Evolutionary conservation across 2,888 invertebrate genomes (phyloP).

Genomic region (Cotesia congregata): DNA sequence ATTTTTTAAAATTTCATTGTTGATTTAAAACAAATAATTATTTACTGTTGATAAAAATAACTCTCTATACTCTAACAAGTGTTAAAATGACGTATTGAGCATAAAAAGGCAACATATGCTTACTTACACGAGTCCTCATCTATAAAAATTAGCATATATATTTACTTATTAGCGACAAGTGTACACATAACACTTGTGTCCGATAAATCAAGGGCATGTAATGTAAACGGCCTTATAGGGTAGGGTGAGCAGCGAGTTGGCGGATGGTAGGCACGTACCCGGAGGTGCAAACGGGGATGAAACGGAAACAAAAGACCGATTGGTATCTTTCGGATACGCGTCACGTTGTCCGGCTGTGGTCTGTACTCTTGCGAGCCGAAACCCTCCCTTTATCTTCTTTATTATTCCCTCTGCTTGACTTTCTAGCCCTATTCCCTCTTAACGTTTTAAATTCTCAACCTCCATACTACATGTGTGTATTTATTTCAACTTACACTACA

Average conservation of each 20-base stretch:
- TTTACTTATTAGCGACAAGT: background rate
- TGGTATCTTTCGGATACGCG: constrained; percentile 57
- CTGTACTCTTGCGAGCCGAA: constrained; percentile 20
- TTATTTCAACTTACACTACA: background rate
- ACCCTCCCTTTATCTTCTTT: constrained; percentile 13
- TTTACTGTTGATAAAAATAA: no score
- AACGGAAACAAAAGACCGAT: constrained; percentile 66
- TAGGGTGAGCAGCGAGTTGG: background rate
- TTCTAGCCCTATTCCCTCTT: background rate
- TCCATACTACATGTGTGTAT: background rate
- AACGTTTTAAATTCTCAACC: background rate
- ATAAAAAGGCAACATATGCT: constrained; percentile 4
- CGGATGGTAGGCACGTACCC: background rate
- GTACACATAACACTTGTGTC: background rate
- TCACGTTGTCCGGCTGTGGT: constrained; percentile 54
- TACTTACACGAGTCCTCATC: constrained; percentile 13
- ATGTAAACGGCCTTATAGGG: background rate
- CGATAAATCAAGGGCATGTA: constrained; percentile 31
- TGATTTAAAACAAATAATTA: no score
- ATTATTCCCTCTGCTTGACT: background rate
- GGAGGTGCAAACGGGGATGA: constrained; percentile 63
- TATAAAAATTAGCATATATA: constrained; percentile 36
- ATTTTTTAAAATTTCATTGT: no score
- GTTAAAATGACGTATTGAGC: background rate
- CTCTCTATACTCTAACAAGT: background rate